A percentile compares a stretch with the other conserved stretches of the same genome.
Evolutionary conservation across 2,113 vertebrate genomes (phyloP).

Genomic region (Notiomystis cincta): DNA sequence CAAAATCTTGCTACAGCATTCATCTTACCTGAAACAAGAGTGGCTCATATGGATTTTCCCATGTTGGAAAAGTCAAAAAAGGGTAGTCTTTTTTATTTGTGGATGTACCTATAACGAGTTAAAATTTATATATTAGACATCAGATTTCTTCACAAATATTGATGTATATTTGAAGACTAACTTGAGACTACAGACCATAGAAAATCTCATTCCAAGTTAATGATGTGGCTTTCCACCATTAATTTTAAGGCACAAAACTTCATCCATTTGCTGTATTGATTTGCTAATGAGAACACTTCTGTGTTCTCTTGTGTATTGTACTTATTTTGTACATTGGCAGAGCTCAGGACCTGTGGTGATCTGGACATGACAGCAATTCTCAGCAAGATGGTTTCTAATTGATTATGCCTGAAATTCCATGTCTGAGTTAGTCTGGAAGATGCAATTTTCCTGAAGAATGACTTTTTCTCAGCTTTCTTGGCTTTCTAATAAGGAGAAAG

Average conservation of each 20-base stretch:
- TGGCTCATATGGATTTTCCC: background rate
- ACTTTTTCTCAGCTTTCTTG: background rate
- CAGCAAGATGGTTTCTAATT: background rate
- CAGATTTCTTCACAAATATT: background rate
- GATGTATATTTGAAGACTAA: background rate
- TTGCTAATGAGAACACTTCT: background rate
- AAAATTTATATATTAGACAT: background rate
- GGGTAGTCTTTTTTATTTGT: background rate
- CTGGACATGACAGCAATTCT: background rate
- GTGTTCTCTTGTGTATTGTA: background rate
- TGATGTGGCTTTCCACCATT: background rate
- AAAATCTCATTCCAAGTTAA: background rate
- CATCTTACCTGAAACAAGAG: background rate
- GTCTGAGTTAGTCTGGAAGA: background rate
- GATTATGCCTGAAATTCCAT: background rate
- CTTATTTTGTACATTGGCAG: background rate
- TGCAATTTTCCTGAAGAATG: background rate
- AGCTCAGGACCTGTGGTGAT: background rate
- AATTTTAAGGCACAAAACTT: constrained; percentile 9
- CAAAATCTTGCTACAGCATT: background rate
- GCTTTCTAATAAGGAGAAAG: background rate
- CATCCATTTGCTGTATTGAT: background rate
- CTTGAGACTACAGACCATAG: background rate
- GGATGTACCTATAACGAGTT: background rate
- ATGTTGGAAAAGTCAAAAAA: background rate